These are phyloP conservation scores for Salarias fasciatus DNA, from an alignment of 2,797 vertebrate species.

Conservation along the genomic window DNA sequence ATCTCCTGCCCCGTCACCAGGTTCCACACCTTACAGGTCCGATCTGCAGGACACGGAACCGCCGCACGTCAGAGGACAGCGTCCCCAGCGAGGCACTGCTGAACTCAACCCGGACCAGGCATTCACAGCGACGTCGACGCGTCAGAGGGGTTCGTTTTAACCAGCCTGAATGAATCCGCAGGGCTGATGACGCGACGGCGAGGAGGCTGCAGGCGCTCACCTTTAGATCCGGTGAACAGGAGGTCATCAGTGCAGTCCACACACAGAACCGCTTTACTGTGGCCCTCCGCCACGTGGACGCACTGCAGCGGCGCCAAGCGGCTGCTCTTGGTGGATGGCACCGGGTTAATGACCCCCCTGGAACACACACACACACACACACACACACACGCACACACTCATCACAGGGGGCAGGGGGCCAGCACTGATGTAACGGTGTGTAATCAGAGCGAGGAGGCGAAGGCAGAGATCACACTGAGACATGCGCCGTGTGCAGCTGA, in stretches of 20 bases:
- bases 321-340: conserved; percentile 86
- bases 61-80: background rate
- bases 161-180: too few relatives aligned
- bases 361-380: conserved; percentile 22
- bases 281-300: conserved; percentile 92
- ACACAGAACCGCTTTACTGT: conserved; percentile 96
- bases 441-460: too few relatives aligned
- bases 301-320: conserved; percentile 87
- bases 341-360: conserved; percentile 95
- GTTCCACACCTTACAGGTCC: conserved; percentile 99
- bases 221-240: conserved; percentile 98
- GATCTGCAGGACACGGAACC: conserved; percentile 81
- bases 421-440: background rate
- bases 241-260: conserved; percentile 97
- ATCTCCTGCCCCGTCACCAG: conserved; percentile 98
- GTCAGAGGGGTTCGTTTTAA: too few relatives aligned
- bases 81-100: too few relatives aligned
- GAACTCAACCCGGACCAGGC: too few relatives aligned
- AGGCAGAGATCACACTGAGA: too few relatives aligned
- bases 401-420: too few relatives aligned
- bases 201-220: conserved; percentile 72
- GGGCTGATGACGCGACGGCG: too few relatives aligned
- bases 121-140: too few relatives aligned
- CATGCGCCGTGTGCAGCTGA: conserved; percentile 11
- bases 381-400: too few relatives aligned